Evolutionary conservation across 2,113 vertebrate species (phyloP).

Genomic region (Origma solitaria): DNA sequence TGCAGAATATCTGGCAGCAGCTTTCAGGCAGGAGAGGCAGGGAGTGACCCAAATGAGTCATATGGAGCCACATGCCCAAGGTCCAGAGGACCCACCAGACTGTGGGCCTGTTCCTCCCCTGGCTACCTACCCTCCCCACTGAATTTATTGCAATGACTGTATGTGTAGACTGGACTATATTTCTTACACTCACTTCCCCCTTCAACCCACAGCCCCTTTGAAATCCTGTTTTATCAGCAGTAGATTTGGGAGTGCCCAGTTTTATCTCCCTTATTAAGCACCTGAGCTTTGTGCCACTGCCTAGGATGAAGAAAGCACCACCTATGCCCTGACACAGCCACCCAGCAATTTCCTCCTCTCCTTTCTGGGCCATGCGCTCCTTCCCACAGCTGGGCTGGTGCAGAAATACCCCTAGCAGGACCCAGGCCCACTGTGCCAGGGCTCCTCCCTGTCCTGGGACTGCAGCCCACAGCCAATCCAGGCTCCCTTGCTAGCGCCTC

Average conservation of each 20-base stretch:
- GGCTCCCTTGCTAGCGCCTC: neutral
- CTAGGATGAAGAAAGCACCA: neutral
- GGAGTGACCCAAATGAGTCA: neutral
- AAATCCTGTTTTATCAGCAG: neutral
- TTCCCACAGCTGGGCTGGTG: rapidly evolving
- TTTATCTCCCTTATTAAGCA: neutral
- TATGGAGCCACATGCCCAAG: neutral
- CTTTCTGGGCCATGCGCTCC: neutral
- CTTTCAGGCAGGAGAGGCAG: neutral
- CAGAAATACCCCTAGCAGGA: neutral
- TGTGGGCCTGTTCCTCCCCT: neutral
- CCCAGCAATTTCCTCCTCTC: neutral
- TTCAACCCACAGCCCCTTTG: neutral
- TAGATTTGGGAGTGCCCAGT: neutral
- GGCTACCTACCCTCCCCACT: neutral
- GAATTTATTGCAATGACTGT: neutral
- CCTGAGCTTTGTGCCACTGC: neutral
- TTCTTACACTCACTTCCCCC: neutral
- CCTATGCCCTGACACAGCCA: neutral
- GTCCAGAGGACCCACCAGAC: neutral
- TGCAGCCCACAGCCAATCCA: neutral
- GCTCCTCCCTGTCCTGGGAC: neutral
- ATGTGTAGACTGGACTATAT: neutral
- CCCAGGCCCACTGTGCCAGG: neutral
- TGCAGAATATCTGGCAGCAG: neutral